A percentile compares a stretch with the other conserved stretches of the same genome.
phyloP scores from a whole-genome alignment of 2,113 vertebrate species.

The Atlantisia rogersi region DNA sequence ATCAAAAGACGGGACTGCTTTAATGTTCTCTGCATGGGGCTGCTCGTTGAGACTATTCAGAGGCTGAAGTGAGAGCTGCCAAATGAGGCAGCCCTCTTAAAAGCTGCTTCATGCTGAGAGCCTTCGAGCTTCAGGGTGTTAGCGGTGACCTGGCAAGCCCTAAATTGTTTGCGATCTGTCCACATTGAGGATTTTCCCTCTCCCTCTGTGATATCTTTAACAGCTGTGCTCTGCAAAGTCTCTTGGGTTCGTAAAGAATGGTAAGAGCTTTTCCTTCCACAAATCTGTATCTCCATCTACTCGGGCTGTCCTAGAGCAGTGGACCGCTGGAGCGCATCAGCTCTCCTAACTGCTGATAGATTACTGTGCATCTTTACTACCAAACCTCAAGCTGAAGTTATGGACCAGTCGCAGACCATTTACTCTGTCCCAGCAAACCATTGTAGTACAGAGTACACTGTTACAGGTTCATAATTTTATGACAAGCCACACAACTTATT shows the following conservation, averaged over 20 bases:
- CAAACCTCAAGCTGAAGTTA: background rate
- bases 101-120: background rate
- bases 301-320: background rate
- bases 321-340: background rate
- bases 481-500: background rate
- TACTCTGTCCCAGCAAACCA: background rate
- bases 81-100: background rate
- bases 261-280: background rate
- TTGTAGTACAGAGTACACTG: background rate
- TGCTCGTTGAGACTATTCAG: background rate
- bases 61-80: background rate
- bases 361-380: background rate
- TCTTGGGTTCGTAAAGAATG: background rate
- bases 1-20: background rate
- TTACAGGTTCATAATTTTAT: background rate
- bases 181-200: background rate
- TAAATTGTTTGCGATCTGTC: background rate
- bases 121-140: background rate
- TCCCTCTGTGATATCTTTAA: background rate
- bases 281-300: background rate
- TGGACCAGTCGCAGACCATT: background rate
- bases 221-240: background rate
- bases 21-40: constrained; percentile 5
- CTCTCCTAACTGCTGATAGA: background rate
- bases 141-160: background rate